Conservation (phyloP, 1,140 invertebrate genomes). For the Drosophila kurseongensis region DNA sequence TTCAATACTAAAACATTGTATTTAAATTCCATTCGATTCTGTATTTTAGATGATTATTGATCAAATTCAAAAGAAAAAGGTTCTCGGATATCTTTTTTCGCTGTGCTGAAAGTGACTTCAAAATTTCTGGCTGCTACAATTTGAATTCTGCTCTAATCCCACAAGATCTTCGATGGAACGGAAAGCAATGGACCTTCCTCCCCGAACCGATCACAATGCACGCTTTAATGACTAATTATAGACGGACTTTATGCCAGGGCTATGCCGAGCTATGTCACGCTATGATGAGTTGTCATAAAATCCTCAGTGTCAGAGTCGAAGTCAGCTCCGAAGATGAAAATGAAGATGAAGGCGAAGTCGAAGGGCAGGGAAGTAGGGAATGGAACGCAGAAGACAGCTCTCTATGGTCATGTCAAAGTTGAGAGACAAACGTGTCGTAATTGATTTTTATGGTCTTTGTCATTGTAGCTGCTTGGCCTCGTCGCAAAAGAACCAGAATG, state of each 20-base stretch:
- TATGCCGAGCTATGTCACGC: constrained; percentile 64
- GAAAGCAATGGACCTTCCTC: constrained; percentile 21
- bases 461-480: constrained; percentile 66
- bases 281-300: constrained; percentile 83
- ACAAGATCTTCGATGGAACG: constrained; percentile 33
- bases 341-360: constrained; percentile 17
- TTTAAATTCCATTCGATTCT: too few species aligned
- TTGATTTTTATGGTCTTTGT: constrained; percentile 82
- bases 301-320: constrained; percentile 62
- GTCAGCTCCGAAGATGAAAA: constrained; percentile 21
- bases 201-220: constrained; percentile 64
- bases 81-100: neutral
- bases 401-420: constrained; percentile 71
- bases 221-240: constrained; percentile 82
- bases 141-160: constrained; percentile 40
- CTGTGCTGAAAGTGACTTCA: constrained; percentile 43
- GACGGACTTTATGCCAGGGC: constrained; percentile 61
- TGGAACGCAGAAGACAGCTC: constrained; percentile 1
- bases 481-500: constrained; percentile 33
- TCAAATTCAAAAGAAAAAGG: too few species aligned
- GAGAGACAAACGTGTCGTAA: constrained; percentile 79
- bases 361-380: neutral
- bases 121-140: constrained; percentile 41
- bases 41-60: too few species aligned
- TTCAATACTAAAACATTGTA: too few species aligned